These are phyloP conservation scores for Cheilinus undulatus DNA, from an alignment of 2,113 vertebrate genomes.

Conservation along the genomic window DNA sequence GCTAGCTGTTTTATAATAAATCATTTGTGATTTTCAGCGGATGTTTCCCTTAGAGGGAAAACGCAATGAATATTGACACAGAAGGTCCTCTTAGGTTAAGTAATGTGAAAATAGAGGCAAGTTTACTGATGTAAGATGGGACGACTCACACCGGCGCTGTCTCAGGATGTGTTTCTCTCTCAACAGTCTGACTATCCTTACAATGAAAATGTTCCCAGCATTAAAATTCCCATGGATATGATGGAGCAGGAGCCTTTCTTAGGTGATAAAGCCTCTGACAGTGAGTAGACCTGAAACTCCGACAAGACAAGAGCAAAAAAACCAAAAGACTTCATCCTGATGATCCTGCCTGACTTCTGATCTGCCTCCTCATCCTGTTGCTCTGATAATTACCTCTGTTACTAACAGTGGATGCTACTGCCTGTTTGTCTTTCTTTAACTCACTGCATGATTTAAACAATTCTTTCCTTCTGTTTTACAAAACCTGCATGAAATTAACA, in stretches of 20 bases:
- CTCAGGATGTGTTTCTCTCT: conserved; percentile 74
- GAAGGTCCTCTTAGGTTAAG: not conserved
- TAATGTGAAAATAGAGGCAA: not conserved
- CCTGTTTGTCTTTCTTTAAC: conserved; percentile 8
- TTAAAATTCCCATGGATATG: conserved; percentile 99
- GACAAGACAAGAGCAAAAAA: conserved; percentile 62
- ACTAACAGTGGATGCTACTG: not conserved
- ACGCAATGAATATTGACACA: too few species aligned
- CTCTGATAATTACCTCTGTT: conserved; percentile 6
- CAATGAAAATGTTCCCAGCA: conserved; percentile 96
- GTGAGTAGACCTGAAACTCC: conserved; percentile 90
- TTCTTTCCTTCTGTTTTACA: not conserved
- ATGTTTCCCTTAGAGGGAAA: too few species aligned
- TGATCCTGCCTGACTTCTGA: not conserved
- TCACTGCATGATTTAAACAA: conserved; percentile 39
- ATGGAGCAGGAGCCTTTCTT: conserved; percentile 99
- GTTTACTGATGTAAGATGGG: not conserved
- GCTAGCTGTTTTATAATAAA: not conserved
- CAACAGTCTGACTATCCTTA: conserved; percentile 97
- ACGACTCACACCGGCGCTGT: not conserved
- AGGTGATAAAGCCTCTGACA: conserved; percentile 94
- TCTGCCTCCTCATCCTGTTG: conserved; percentile 16
- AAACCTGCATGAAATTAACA: conserved; percentile 33
- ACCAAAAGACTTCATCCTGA: not conserved
- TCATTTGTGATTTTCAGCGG: not conserved